Base-by-base conservation (phyloP, 2,113 vertebrate genomes). In the Hippocampus zosterae region DNA sequence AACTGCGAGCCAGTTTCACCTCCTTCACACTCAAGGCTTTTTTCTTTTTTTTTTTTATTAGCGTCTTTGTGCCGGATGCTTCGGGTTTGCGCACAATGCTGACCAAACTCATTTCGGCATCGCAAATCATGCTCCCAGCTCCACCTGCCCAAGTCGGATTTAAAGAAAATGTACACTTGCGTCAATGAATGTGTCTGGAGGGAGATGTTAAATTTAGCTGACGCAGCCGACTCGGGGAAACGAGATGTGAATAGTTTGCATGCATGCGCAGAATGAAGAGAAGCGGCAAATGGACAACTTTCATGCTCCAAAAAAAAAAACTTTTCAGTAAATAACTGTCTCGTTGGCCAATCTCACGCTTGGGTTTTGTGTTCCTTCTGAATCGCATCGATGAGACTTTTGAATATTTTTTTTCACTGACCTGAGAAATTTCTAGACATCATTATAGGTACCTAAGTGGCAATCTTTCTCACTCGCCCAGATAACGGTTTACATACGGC, bases 51-150 rank as follows among this genome's bases (percentile, higher is more conserved):
- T 13, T 57, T 27, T 25, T 25, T 33, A 33, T 59, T 16, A 60
- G 15, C 10, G n/a, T 41, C 41, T 41, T 37, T 13, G 37, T 7
- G 33, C 19, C 5, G 61, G 19, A 41, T 12, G 37, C 61, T 41
- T 63, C 61, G n/a, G 16, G 37, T 63, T 63, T 41, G 61, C 61
- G n/a, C 19, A 62, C 60, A 37, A 21, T 40, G 60, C 60, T 40
- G 60, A 62, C 60, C 60, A 33, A 62, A 62, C 33, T 62, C 60
- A 62, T 62, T 62, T 62, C 11, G 60, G 19, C 21, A 33, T 21
- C 37, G 40, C 61, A 63, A 63, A 63, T 63, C 61, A 41, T 12
- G 37, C 61, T 63, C 19, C 33, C 2, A 41, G 61, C 37, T 42
- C 19, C 16, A n/a, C 37, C 61, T 41, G 37, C 37, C 33, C 3